Conservation (phyloP, 2,113 vertebrate genomes). For the Ramphastos sulfuratus region DNA sequence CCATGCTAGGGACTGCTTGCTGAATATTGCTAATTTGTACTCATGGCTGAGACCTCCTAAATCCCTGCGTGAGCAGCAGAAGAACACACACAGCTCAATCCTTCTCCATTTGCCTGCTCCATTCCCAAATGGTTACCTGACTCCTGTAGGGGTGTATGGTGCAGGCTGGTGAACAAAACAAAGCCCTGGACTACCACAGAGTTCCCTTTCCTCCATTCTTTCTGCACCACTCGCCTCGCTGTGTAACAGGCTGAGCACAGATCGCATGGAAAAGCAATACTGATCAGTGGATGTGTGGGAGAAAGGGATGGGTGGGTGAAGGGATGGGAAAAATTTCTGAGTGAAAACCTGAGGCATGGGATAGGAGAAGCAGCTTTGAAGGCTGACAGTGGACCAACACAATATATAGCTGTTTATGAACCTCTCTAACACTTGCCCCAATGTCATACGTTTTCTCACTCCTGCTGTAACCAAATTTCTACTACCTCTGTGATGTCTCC, state of each 20-base stretch:
- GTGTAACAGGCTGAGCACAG: neutral
- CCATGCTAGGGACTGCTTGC: neutral
- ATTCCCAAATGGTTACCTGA: neutral
- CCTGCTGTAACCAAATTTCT: neutral
- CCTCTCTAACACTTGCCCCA: neutral
- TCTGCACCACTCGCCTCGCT: accelerated
- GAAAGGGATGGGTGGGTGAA: neutral
- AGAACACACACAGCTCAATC: neutral
- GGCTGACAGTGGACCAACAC: neutral
- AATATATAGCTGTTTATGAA: neutral
- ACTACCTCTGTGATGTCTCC: neutral
- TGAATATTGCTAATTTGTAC: neutral
- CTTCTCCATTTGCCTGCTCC: neutral
- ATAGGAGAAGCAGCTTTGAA: neutral
- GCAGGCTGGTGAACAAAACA: neutral
- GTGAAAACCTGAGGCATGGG: neutral
- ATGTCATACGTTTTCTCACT: neutral
- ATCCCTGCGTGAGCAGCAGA: neutral
- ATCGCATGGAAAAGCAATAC: neutral
- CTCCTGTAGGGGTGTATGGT: neutral
- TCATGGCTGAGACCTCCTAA: accelerated
- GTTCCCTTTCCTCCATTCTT: neutral
- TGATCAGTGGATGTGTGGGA: neutral
- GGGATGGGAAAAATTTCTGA: neutral
- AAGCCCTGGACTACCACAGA: neutral